Base-by-base conservation (phyloP, 2,888 invertebrate species). In the Dichetophora obliterata region DNA sequence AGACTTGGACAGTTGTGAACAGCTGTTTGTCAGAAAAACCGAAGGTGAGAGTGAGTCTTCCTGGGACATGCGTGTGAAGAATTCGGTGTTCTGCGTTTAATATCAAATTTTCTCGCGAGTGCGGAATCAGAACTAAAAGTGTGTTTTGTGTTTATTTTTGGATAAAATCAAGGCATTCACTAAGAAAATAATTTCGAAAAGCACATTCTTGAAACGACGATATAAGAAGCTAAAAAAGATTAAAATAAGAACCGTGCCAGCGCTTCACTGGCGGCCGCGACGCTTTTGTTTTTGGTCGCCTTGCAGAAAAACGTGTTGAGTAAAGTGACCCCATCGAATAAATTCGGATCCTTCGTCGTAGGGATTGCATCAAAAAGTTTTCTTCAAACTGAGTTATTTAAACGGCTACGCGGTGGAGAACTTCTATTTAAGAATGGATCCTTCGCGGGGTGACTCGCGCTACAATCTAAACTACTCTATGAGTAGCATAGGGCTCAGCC, bases 381-480 rank as follows among this genome's bases (percentile, higher is more conserved):
- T 69, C 75, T 77, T 37, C 78, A 79, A 79, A 77, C 80, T 79
- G 81, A 80, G 80, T 61, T 73, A 73, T 43, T 66, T 48, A 63
- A 77, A 79, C 83, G 82, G 82, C 82, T 80, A 81, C 87, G 86
- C 85, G 83, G 88, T 89, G 88, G 88, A 89, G 86, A 88, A 88
- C 84, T 88, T 87, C 83, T 89, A 88, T 80, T 83, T 87, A 19
- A 88, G 86, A 87, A 95, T 95, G 95, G 95, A 95, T 93, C 94
- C 95, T 91, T 94, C 95, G 93, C 95, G 95, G 92, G 93, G 95
- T 91, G 95, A 95, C 92, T 93, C 95, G 93, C 95, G 95, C 91
- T 95, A 95, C 91, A 95, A 94, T 91, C 93, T 95, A 91, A 94
- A 94, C 89, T 95, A 95, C 91, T 93, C 94, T 86, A 93, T 93